These are phyloP conservation scores for Geopemphigus sp. DNA, from an alignment of 1,140 invertebrate genomes.

Conservation along the genomic window DNA sequence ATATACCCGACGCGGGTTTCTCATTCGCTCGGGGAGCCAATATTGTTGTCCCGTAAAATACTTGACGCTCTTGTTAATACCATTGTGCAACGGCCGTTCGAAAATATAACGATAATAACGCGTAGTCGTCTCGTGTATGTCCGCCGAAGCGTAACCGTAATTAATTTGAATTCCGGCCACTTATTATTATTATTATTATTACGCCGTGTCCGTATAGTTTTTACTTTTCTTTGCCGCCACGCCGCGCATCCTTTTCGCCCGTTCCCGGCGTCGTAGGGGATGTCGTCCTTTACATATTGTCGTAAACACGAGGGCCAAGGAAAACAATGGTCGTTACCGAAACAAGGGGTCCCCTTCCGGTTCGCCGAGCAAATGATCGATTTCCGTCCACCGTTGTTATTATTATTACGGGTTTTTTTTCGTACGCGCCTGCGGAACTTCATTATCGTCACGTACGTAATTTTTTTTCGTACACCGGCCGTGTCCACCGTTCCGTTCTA, in stretches of 20 bases:
- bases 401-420: too few species aligned
- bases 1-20: neutral
- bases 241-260: constrained; percentile 12
- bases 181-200: too few species aligned
- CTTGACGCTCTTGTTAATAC: neutral
- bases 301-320: neutral
- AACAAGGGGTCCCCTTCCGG: constrained; percentile 47
- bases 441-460: constrained; percentile 41
- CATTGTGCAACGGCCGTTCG: neutral
- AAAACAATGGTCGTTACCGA: constrained; percentile 46
- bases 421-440: constrained; percentile 21
- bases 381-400: constrained; percentile 34
- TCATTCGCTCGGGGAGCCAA: neutral
- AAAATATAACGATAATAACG: too few species aligned
- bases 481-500: constrained; percentile 3
- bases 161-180: constrained; percentile 19
- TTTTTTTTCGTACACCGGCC: constrained; percentile 30
- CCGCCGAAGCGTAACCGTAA: constrained; percentile 20
- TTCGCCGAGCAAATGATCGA: constrained; percentile 44
- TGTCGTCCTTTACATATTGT: constrained; percentile 13
- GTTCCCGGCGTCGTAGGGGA: neutral
- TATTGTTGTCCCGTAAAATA: neutral
- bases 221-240: constrained; percentile 21
- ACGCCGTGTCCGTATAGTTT: too few species aligned
- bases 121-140: neutral